Conservation (phyloP, 2,888 invertebrate species). For the Andrena haemorrhoa region DNA sequence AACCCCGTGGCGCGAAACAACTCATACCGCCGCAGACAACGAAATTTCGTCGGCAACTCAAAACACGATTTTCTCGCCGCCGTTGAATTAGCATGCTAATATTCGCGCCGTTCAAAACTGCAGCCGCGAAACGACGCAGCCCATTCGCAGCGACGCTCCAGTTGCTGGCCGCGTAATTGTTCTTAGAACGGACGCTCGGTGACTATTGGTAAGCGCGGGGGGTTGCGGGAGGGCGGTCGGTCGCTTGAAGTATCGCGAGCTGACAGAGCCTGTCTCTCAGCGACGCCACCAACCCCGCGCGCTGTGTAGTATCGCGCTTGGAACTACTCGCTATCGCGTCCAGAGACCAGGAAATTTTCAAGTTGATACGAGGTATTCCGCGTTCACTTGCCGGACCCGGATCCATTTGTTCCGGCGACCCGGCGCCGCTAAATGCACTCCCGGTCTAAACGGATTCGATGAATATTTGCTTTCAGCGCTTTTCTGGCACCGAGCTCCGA, state of each 20-base stretch:
- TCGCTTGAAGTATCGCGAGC: slow-evolving; percentile 39
- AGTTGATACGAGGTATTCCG: slow-evolving; percentile 6
- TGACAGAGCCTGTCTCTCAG: slow-evolving; percentile 38
- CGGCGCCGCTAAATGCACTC: neutral
- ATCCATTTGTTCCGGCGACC: neutral
- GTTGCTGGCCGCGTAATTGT: slow-evolving; percentile 12
- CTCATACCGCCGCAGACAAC: slow-evolving; percentile 3
- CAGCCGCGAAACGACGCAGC: neutral
- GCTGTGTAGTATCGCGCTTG: slow-evolving; percentile 12
- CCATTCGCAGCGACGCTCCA: neutral
- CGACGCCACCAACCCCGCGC: slow-evolving; percentile 12
- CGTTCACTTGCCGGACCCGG: neutral
- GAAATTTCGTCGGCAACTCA: slow-evolving; percentile 13
- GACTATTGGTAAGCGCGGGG: slow-evolving; percentile 9
- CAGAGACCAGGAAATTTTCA: slow-evolving; percentile 37
- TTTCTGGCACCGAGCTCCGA: neutral
- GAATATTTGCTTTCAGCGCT: neutral
- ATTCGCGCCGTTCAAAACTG: slow-evolving; percentile 15
- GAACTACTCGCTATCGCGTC: slow-evolving; percentile 38
- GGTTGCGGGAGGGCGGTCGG: neutral
- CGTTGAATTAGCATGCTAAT: slow-evolving; percentile 28
- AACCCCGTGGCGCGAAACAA: neutral
- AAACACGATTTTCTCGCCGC: slow-evolving; percentile 24
- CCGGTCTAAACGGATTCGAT: neutral
- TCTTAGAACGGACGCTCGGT: neutral